Conservation (phyloP, 2,113 vertebrate species). For the Tetrao urogallus region DNA sequence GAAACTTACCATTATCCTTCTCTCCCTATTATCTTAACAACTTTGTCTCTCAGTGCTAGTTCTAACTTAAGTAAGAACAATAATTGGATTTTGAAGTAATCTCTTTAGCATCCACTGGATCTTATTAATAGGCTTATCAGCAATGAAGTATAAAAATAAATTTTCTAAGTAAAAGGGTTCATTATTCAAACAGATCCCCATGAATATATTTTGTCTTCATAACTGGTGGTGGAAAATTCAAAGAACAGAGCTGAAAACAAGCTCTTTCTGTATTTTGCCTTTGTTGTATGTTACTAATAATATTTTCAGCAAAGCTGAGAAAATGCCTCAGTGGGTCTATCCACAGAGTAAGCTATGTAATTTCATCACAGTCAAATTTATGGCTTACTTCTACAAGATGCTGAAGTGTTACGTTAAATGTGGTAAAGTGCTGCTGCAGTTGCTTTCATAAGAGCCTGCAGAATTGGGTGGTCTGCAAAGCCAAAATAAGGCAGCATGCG, state of each 20-base stretch:
- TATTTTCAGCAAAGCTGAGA: background rate
- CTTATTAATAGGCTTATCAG: constrained; percentile 36
- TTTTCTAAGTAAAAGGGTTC: constrained; percentile 1
- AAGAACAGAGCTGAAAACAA: constrained; percentile 38
- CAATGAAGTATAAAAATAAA: background rate
- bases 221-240: constrained; percentile 46
- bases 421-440: background rate
- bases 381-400: background rate
- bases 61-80: constrained; percentile 35
- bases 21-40: background rate
- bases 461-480: background rate
- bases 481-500: background rate
- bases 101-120: constrained; percentile 46
- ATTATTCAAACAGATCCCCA: constrained; percentile 51
- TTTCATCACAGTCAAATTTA: background rate
- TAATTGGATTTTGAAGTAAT: constrained; percentile 1
- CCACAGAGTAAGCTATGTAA: background rate
- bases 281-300: background rate
- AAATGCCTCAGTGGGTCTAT: background rate
- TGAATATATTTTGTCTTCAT: constrained; percentile 26
- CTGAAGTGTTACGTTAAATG: background rate
- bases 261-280: background rate
- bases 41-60: background rate
- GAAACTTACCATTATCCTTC: background rate
- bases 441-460: background rate